Evolutionary conservation across 2,113 vertebrate species (phyloP).

Genomic region (Notarius quadriscutis): DNA sequence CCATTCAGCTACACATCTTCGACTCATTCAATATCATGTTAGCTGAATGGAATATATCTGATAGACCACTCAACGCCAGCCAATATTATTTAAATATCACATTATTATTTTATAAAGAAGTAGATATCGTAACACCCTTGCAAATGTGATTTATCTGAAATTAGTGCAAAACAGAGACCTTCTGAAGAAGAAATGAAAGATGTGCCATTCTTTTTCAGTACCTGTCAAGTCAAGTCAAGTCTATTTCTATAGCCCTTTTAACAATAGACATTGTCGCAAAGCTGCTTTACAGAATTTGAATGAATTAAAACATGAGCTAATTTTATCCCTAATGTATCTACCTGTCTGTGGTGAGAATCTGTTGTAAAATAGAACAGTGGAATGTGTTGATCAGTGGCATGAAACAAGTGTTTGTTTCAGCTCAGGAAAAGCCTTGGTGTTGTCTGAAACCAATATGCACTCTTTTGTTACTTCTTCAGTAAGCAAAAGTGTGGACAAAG

Average conservation of each 20-base stretch:
- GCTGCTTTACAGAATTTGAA: too few relatives aligned
- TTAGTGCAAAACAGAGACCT: neutral
- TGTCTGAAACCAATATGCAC: conserved; percentile 51
- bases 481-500: conserved; percentile 60
- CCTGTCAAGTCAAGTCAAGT: neutral
- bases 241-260: too few relatives aligned
- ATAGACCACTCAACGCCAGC: too few relatives aligned
- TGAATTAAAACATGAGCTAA: too few relatives aligned
- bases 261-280: too few relatives aligned
- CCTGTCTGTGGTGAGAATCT: conserved; percentile 11
- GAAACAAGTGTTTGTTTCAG: conserved; percentile 47
- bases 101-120: neutral
- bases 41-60: too few relatives aligned
- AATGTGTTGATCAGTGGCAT: conserved; percentile 24
- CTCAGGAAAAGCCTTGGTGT: conserved; percentile 56
- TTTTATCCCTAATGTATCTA: too few relatives aligned
- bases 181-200: conserved; percentile 25
- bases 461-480: conserved; percentile 37
- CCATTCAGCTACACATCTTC: too few relatives aligned
- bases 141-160: neutral
- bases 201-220: conserved; percentile 28
- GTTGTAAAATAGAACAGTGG: conserved; percentile 15
- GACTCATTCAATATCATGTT: too few relatives aligned
- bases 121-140: neutral
- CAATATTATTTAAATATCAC: neutral